A percentile compares a stretch with the other conserved stretches of the same genome.
Evolutionary conservation across 2,797 vertebrate species (phyloP).

Genomic region (Emys orbicularis): DNA sequence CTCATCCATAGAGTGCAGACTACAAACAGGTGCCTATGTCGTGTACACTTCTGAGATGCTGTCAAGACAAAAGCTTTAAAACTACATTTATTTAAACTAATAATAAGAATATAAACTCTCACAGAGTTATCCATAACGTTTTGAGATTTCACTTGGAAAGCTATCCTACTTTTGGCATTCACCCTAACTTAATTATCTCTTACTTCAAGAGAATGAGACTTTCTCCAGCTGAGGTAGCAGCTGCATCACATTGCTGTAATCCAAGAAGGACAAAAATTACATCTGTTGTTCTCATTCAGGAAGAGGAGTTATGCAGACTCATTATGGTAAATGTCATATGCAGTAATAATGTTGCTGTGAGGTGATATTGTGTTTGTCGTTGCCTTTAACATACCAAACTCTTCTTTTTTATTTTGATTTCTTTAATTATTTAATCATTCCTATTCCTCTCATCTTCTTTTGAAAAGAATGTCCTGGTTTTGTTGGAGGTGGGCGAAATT

Average conservation of each 20-base stretch:
- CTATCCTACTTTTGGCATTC: background rate
- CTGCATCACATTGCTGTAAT: conserved; percentile 36
- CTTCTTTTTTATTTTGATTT: background rate
- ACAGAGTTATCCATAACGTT: background rate
- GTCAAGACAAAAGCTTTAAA: background rate
- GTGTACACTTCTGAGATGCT: background rate
- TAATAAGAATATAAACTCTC: conserved; percentile 13
- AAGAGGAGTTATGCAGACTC: conserved; percentile 19
- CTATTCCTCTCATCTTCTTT: background rate
- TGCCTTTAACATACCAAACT: background rate
- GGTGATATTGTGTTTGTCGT: background rate
- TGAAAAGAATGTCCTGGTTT: background rate
- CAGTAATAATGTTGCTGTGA: conserved; percentile 24
- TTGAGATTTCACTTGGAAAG: conserved; percentile 37
- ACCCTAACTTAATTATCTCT: conserved; percentile 51
- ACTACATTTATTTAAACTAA: fast-evolving
- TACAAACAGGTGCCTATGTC: background rate
- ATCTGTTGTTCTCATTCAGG: conserved; percentile 9
- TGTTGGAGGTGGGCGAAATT: background rate
- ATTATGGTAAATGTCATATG: background rate
- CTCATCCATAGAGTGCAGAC: conserved; percentile 20
- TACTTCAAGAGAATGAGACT: conserved; percentile 33
- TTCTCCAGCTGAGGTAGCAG: conserved; percentile 38
- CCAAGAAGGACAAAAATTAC: background rate
- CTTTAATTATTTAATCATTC: background rate